Evolutionary conservation across 2,113 vertebrate genomes (phyloP).

Genomic region (Macaca mulatta): DNA sequence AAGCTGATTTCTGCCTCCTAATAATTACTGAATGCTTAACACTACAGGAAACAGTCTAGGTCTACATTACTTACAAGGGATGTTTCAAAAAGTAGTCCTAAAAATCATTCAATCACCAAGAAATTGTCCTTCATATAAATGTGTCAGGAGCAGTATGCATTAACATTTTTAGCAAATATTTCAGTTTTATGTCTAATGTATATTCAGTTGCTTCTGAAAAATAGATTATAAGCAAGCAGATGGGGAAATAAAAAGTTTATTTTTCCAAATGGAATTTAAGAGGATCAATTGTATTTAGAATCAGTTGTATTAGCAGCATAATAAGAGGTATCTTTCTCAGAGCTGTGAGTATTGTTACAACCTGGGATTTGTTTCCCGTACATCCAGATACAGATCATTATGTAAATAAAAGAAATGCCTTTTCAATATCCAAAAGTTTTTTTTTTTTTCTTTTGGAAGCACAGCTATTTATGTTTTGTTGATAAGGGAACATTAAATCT

Average conservation of each 20-base stretch:
- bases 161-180: slow-evolving; percentile 62
- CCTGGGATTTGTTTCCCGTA: background rate
- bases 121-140: slow-evolving; percentile 36
- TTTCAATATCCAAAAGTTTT: background rate
- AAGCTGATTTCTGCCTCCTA: background rate
- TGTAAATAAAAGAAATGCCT: background rate
- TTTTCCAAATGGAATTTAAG: slow-evolving; percentile 71
- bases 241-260: slow-evolving; percentile 70
- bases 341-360: no score
- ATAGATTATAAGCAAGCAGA: slow-evolving; percentile 72
- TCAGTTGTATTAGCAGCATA: background rate
- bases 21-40: background rate
- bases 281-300: slow-evolving; percentile 55
- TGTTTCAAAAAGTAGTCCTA: background rate
- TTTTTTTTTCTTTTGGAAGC: background rate
- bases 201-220: slow-evolving; percentile 78
- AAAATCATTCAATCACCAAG: background rate
- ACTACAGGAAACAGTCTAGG: background rate
- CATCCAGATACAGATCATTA: background rate
- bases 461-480: background rate
- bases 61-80: background rate
- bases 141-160: slow-evolving; percentile 12
- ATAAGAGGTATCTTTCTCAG: no score
- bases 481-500: background rate
- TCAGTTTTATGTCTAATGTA: slow-evolving; percentile 62